These are phyloP conservation scores for Lanius ludovicianus DNA, from an alignment of 2,113 vertebrate species.

Conservation along the genomic window DNA sequence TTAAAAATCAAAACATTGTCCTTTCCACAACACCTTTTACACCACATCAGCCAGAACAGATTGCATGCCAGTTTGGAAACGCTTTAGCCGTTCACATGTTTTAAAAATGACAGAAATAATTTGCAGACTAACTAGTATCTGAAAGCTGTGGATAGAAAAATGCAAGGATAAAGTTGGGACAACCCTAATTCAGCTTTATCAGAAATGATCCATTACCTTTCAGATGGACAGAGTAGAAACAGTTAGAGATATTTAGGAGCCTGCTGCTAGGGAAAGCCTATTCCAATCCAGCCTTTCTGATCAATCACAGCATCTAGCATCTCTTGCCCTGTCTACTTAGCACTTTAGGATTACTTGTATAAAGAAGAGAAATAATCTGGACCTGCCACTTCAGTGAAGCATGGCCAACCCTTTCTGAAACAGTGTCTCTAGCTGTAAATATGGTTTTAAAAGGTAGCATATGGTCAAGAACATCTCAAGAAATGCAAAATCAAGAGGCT, in stretches of 20 bases:
- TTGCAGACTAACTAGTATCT: conserved; percentile 4
- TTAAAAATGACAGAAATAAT: conserved; percentile 44
- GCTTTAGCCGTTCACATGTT: conserved; percentile 7
- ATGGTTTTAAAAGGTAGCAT: rapidly evolving
- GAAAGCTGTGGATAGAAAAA: conserved; percentile 5
- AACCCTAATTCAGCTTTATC: not conserved
- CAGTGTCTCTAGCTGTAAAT: not conserved
- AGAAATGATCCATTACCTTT: not conserved
- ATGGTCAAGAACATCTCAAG: not conserved
- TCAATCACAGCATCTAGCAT: not conserved
- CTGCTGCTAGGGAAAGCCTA: not conserved
- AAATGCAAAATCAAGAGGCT: not conserved
- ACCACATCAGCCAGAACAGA: conserved; percentile 39
- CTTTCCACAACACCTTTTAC: not conserved
- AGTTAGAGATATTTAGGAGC: not conserved
- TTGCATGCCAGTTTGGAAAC: conserved; percentile 34
- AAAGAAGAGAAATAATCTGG: not conserved
- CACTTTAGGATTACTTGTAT: not conserved
- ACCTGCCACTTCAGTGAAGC: not conserved
- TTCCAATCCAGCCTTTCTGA: not conserved
- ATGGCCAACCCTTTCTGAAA: not conserved
- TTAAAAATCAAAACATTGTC: not conserved
- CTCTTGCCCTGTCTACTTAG: not conserved
- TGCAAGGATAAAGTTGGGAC: not conserved
- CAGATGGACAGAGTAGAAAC: not conserved